Base-by-base conservation (phyloP, 2,113 vertebrate species). In the Tichodroma muraria region DNA sequence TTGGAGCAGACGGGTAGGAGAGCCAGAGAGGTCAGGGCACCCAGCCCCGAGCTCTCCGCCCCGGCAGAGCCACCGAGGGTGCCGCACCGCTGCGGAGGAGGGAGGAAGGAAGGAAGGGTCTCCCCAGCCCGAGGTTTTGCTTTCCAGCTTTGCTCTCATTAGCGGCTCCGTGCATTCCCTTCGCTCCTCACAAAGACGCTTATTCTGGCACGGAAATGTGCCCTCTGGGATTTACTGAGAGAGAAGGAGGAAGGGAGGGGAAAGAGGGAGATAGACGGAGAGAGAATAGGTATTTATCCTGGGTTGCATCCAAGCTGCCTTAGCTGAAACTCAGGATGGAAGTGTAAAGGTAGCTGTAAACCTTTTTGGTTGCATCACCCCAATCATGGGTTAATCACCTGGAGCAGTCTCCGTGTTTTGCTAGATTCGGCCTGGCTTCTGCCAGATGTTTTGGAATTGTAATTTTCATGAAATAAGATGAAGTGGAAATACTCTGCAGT, bases 141-240 rank as follows among this genome's bases (percentile, higher is more conserved):
- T 96, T 89, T 68, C 80, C 80, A n/a, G 72, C 80, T 71, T 33
- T 45, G 73, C 84, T 92, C 91, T 91, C 91, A 72, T 94, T 94
- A 95, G 50, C 24, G 28, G 59, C 59, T 82, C 73, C 27, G 66
- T 65, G 91, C 80, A 44, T 92, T 94, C 80, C 87, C 93, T 89
- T 77, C 78, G 21, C 70, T 85, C 35, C 63, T 72, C 95, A 85
- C 93, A 94, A 94, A 85, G 84, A 81, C 85, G 64, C 64, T 82
- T 78, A 82, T 78, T 94, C 91, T 89, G 85, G 91, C 88, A 83
- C 31, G 40, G 89, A 90, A 93, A 90, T 79, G 73, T 94, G 84
- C 69, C 92, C 80, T 30, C 47, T 66, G 82, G 91, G 95, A 91
- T 78, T 88, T 85, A 47, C 71, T 44, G 82, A 63, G 78, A 68